Conservation (phyloP, 2,797 vertebrate genomes). For the Chaetophractus vellerosus region DNA sequence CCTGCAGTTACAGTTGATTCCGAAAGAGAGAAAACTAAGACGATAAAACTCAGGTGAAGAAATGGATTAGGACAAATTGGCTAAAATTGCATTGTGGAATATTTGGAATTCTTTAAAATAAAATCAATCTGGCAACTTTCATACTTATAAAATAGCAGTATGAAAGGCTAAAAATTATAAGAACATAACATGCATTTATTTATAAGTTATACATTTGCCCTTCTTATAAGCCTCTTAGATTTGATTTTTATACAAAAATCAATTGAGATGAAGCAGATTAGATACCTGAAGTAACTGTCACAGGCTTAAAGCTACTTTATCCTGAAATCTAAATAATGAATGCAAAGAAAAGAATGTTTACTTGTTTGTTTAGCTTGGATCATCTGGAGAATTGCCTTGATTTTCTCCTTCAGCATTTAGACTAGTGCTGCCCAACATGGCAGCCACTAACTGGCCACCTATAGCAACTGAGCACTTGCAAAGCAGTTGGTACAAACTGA, state of each 20-base stretch:
- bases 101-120: not conserved
- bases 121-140: slow-evolving; percentile 5
- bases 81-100: not conserved
- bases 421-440: not conserved
- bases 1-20: not conserved
- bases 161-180: not conserved
- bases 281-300: not conserved
- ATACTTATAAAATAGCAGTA: not conserved
- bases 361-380: not conserved
- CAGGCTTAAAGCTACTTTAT: not conserved
- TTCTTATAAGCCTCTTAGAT: slow-evolving; percentile 5
- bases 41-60: not conserved
- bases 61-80: not conserved
- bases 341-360: not conserved
- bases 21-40: not conserved
- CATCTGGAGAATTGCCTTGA: not conserved
- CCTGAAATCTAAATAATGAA: not conserved
- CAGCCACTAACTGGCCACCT: not conserved
- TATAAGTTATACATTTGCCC: not conserved
- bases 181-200: not conserved
- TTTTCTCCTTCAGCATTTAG: not conserved
- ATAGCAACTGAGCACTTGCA: not conserved
- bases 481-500: not conserved
- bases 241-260: slow-evolving; percentile 24
- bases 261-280: not conserved